These are phyloP conservation scores for Drosophila bipectinata DNA, from an alignment of 1,140 invertebrate species.

Conservation along the genomic window DNA sequence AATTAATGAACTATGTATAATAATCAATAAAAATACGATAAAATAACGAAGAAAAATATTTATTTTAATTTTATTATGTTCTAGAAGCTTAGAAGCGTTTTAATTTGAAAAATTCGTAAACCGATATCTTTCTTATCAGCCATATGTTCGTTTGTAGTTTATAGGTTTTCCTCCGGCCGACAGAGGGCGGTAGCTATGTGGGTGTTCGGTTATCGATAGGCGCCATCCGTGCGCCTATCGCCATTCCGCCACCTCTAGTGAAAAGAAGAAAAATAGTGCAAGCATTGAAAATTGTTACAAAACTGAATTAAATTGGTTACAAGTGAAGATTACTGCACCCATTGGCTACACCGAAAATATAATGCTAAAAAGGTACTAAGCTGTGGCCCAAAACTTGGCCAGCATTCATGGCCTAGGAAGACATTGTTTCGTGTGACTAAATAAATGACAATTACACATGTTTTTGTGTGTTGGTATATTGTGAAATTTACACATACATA, in stretches of 20 bases:
- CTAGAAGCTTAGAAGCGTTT: no score
- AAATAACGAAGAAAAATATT: no score
- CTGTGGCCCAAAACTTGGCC: background rate
- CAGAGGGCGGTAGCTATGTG: no score
- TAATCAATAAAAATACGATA: no score
- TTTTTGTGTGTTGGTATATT: conserved; percentile 31
- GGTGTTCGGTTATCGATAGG: no score
- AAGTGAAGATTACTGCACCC: conserved; percentile 10
- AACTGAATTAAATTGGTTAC: conserved; percentile 1
- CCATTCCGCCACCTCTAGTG: background rate
- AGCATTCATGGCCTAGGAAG: background rate
- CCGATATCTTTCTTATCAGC: no score
- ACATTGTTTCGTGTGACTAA: conserved; percentile 11
- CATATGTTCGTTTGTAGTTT: no score
- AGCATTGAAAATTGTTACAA: conserved; percentile 34
- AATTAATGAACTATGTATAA: background rate
- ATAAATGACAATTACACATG: conserved; percentile 37
- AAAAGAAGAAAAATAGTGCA: background rate
- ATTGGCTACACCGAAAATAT: conserved; percentile 19
- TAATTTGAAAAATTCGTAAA: no score
- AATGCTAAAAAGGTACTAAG: conserved; percentile 35
- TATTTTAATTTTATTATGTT: no score
- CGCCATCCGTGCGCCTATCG: no score
- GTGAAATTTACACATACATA: conserved; percentile 21
- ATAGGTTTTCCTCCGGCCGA: no score